Evolutionary conservation across 2,888 invertebrate genomes (phyloP), one percentile per base, ranked within the genome.

Genomic region (Agriopis marginaria): DNA sequence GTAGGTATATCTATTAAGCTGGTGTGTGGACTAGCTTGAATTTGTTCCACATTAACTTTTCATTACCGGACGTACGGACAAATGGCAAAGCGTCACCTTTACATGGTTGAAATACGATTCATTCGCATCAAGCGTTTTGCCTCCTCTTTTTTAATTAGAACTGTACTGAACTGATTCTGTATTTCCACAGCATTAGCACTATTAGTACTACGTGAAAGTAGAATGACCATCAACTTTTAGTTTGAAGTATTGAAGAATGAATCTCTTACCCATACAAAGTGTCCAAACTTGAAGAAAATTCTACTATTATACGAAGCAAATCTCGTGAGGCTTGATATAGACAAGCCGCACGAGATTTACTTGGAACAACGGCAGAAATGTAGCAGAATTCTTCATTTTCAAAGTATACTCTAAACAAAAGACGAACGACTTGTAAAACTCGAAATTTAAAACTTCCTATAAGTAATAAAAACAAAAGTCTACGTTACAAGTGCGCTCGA

Each of bases 271-370:
- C 4, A 58, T 14, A 8, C n/a, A 32, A 7, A 32, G 8, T 55
- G 55, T 63, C 63, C 53, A 12, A 69, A 14, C 6, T 61, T 68
- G 73, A 7, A 14, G 58, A 65, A 14, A 44, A 56, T 47, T 82
- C 76, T 78, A 82, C 79, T 61, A 87, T 88, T 87, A 74, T 69
- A 83, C 77, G 68, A 92, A 92, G 79, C 85, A 86, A 90, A 92
- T 93, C 90, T 91, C 88, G 83, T 81, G 80, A 82, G 88, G 88
- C 91, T 84, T 82, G 81, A 74, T 74, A 63, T 56, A 40, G 32
- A 87, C 83, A 85, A 88, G 91, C 92, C 92, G 92, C 92, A 92
- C 92, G 92, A 93, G 92, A 93, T 92, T 92, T 93, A 93, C 92
- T 92, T 93, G 76, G 64, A 84, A 71, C 82, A 87, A 89, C 87